A percentile compares a stretch with the other conserved stretches of the same genome.
phyloP scores from a whole-genome alignment of 2,888 invertebrate species.

The Cybosia mesomella region DNA sequence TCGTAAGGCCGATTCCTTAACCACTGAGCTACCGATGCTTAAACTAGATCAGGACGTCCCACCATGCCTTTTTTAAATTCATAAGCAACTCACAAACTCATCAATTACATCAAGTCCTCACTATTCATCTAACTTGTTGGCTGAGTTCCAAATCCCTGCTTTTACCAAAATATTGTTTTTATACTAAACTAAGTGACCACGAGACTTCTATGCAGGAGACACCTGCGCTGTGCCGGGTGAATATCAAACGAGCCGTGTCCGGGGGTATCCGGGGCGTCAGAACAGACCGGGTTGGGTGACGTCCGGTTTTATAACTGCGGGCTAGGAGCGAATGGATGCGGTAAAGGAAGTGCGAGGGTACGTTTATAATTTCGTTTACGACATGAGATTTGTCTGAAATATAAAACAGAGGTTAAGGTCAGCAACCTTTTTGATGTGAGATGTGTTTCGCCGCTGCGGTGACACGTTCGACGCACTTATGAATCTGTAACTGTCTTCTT shows the following conservation, averaged over 20 bases:
- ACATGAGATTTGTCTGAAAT: not conserved
- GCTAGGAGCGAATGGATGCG: slow-evolving; percentile 14
- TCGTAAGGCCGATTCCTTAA: no score
- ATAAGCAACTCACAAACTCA: not conserved
- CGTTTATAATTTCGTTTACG: not conserved
- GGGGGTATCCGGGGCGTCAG: slow-evolving; percentile 6
- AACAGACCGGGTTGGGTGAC: slow-evolving; percentile 1
- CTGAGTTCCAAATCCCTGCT: slow-evolving; percentile 5
- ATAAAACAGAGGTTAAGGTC: not conserved
- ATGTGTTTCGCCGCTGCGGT: not conserved
- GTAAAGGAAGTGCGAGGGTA: not conserved
- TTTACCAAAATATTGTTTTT: slow-evolving; percentile 29
- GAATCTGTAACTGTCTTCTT: no score
- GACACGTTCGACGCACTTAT: no score
- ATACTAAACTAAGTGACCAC: slow-evolving; percentile 30
- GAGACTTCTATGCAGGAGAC: slow-evolving; percentile 34
- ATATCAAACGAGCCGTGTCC: slow-evolving; percentile 44
- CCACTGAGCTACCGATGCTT: no score
- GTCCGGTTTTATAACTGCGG: not conserved
- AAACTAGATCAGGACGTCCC: not conserved
- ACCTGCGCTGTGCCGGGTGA: slow-evolving; percentile 42
- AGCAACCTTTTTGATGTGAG: not conserved
- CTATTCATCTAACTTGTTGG: not conserved
- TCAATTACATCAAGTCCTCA: not conserved
- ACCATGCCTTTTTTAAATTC: not conserved